phyloP scores from a whole-genome alignment of 2,797 vertebrate species.

The Gallinago solitaria region DNA sequence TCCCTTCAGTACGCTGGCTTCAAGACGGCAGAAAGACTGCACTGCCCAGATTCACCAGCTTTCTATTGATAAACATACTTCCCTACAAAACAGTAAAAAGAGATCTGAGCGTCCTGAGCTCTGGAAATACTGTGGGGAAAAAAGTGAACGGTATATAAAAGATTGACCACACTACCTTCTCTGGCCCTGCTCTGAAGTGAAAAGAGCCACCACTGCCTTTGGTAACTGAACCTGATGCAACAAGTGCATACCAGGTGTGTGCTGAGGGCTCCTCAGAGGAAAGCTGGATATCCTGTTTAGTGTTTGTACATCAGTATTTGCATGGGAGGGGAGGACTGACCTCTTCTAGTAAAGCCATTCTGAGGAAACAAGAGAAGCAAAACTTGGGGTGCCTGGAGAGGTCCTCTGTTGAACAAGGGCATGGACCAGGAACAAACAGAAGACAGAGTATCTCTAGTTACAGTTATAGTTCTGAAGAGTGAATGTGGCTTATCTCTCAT shows the following conservation, averaged over 20 bases:
- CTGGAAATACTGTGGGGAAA: not conserved
- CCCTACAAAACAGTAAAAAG: not conserved
- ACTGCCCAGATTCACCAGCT: not conserved
- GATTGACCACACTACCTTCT: not conserved
- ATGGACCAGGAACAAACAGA: not conserved
- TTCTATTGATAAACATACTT: not conserved
- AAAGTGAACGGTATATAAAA: not conserved
- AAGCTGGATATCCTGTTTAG: not conserved
- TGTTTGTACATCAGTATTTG: not conserved
- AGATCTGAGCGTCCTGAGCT: not conserved
- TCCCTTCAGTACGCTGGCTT: not conserved
- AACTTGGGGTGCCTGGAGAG: not conserved
- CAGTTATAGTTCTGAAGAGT: not conserved
- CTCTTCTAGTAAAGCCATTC: not conserved
- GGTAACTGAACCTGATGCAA: not conserved
- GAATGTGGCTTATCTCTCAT: not conserved
- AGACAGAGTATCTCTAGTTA: not conserved
- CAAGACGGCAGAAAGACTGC: not conserved
- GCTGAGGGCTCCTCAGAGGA: not conserved
- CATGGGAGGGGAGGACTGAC: not conserved
- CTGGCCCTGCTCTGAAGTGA: not conserved
- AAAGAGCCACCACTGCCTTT: not conserved
- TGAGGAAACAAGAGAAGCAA: not conserved
- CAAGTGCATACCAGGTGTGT: no score
- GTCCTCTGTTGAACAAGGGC: rapidly evolving